Conservation (phyloP, 2,797 vertebrate species). For the Fratercula arctica region DNA sequence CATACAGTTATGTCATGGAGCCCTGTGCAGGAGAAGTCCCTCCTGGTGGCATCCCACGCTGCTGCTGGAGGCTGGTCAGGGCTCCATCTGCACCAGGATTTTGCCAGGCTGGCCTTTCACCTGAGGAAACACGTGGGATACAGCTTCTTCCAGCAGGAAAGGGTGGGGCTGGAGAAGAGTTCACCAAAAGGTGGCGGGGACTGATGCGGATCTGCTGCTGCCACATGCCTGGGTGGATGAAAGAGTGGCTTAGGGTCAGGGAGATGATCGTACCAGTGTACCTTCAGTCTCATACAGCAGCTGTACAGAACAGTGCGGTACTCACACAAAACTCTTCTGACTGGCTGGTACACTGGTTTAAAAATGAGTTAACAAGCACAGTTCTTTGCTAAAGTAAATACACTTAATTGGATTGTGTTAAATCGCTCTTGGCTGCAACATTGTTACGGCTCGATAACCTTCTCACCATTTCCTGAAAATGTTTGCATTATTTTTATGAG, state of each 20-base stretch:
- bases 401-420: background rate
- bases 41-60: background rate
- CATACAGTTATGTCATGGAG: background rate
- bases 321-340: background rate
- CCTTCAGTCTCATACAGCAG: background rate
- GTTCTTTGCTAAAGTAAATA: background rate
- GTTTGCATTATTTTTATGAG: background rate
- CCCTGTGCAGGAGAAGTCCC: background rate
- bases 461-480: background rate
- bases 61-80: background rate
- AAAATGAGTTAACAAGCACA: background rate
- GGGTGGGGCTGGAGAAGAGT: background rate
- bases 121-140: fast-evolving
- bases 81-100: background rate
- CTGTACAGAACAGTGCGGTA: fast-evolving
- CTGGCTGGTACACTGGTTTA: background rate
- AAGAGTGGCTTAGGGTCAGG: background rate
- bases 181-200: background rate
- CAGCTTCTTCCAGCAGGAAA: background rate
- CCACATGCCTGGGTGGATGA: background rate
- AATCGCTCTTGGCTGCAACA: background rate
- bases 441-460: background rate
- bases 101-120: background rate
- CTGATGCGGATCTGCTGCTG: background rate
- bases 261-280: background rate